Base-by-base conservation (phyloP, 92 coral and sea anemone genomes). In the Pocillopora grandis region DNA sequence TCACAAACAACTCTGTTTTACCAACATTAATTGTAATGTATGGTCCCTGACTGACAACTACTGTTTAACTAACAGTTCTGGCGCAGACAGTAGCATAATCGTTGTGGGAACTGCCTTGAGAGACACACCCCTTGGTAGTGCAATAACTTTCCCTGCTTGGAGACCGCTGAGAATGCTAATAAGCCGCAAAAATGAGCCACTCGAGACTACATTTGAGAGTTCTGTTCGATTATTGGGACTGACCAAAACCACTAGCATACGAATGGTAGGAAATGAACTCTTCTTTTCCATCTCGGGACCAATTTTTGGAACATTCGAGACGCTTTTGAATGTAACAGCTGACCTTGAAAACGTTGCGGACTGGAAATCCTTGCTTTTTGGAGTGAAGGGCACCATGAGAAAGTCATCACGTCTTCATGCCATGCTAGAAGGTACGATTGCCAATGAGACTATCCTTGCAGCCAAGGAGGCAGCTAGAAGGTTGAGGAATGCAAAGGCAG, bases 321-420 rank as follows among this genome's bases (percentile, higher is more conserved):
- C 86, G 37, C 33, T 72, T 11, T 79, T 87, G 73, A 75, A 75
- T 66, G 84, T 80, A 20, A 61, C 61, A 52, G 86, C 86, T 23
- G 19, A 66, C 70, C 2, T 87, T 13, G 68, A 37, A 14, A 75
- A 71, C 72, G 48, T 79, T 5, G 75, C 27, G 48, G 77, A 73
- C 3, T 87, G 90, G 90, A 70, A 87, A 16, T 75, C 90, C 11
- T 1, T 87, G 36, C 71, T 73, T 71, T 74, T 63, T 66, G 42
- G 69, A 52, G 64, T 87, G 65, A 71, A 56, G 27, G 90, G 90
- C 18, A 58, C 62, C 35, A 87, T 80, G 86, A 87, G 73, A 35
- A 64, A 74, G 18, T 62, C 90, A 23, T 87, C 90, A 20, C 81
- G 20, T 55, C 60, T 87, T n/a, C 70, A 78, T 15, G 31, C 33